Conservation (phyloP, 1,140 invertebrate genomes). For the Limonius californicus region DNA sequence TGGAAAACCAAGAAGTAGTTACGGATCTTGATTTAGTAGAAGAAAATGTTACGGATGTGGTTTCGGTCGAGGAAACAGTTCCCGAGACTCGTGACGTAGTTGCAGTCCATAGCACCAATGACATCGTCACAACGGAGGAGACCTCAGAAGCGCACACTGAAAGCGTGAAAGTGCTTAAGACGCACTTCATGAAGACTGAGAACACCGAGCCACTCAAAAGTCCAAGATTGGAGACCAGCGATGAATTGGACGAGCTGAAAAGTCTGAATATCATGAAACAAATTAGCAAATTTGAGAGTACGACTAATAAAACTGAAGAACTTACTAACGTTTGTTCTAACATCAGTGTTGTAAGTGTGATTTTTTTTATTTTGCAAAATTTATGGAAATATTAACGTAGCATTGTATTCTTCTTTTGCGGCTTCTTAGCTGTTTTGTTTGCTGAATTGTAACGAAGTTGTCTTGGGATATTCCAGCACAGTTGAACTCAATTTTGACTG, state of each 20-base stretch:
- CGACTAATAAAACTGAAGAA: background rate
- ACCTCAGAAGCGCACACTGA: background rate
- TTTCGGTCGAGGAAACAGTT: too few species aligned
- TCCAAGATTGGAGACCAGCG: conserved; percentile 14
- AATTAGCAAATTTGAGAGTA: conserved; percentile 41
- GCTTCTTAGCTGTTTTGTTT: too few species aligned
- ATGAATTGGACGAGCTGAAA: conserved; percentile 32
- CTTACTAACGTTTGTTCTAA: background rate
- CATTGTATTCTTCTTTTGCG: too few species aligned
- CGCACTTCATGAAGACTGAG: conserved; percentile 32
- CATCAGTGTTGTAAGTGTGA: background rate
- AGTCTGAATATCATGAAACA: conserved; percentile 40
- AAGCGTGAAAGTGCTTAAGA: conserved; percentile 40
- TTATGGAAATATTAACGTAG: too few species aligned
- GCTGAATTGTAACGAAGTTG: background rate
- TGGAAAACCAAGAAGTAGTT: too few species aligned
- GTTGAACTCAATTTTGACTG: too few species aligned
- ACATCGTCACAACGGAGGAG: too few species aligned
- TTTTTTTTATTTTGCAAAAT: background rate
- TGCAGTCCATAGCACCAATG: too few species aligned
- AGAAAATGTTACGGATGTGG: too few species aligned
- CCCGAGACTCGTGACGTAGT: too few species aligned
- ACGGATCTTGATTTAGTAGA: too few species aligned
- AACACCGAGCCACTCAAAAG: conserved; percentile 6
- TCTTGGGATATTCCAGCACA: too few species aligned